Base-by-base conservation (phyloP, 2,113 vertebrate species). In the Sorex araneus region DNA sequence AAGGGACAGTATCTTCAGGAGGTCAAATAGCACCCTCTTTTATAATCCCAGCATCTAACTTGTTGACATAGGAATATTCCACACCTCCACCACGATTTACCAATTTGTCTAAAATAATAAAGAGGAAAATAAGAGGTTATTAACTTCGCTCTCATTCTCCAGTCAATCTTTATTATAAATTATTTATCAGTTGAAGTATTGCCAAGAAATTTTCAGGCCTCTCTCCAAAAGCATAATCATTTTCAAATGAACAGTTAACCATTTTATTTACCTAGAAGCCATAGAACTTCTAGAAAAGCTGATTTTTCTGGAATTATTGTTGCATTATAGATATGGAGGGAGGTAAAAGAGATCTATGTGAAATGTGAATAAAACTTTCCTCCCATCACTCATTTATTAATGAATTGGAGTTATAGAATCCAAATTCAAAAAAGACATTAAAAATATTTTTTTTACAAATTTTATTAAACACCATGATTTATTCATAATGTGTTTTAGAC, bases 21-120 rank as follows among this genome's bases (percentile, higher is more conserved):
- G 74, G 84, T 69, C 27, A 84, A 75, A 32, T 64, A 28, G 47
- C 30, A 40, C 8, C 34, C 63, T 84, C 63, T 60, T 67, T 93
- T 91, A 83, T 88, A 54, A 89, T 47, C 32, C 40, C 45, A 93
- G 50, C 47, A 90, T 90, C 82, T 32, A 66, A 74, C 27, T 84
- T 92, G 47, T 34, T 86, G 80, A 93, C 80, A 90, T 40, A n/a
- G 77, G 93, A 94, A 78, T 10, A 82, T 43, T 28, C 50, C 81
- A 94, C 90, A 90, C 78, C 85, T 96, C 75, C 19, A 36, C 70
- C 73, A 43, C 21, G 64, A 87, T 74, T 93, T 74, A 84, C 71
- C 85, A 70, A 90, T 83, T 96, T 92, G 43, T 92, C 86, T 94
- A 45, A 93, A 92, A 94, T 92, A 95, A 94, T 94, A 94, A 90